Evolutionary conservation across 2,113 vertebrate genomes (phyloP).

Genomic region (Elephas maximus): DNA sequence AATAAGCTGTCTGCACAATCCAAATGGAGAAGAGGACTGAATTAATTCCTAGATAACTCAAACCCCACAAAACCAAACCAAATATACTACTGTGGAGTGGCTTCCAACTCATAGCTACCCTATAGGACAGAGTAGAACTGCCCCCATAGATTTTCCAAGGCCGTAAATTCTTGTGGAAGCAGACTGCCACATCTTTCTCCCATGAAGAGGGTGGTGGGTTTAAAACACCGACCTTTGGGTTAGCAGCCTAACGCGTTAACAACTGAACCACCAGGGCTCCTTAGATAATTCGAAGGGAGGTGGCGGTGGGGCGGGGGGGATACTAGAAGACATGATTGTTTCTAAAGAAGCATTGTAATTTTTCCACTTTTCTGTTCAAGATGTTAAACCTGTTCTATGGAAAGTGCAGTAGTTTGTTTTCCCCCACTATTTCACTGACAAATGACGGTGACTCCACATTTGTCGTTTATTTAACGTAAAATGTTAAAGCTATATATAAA

Average conservation of each 20-base stretch:
- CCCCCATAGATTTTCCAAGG: too few species aligned
- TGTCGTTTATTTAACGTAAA: conserved; percentile 15
- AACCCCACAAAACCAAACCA: too few species aligned
- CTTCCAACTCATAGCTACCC: too few species aligned
- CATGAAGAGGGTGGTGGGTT: too few species aligned
- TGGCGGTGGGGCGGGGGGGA: too few species aligned
- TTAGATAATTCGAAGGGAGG: not conserved
- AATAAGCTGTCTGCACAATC: not conserved
- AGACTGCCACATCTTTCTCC: too few species aligned
- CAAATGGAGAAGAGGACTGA: not conserved
- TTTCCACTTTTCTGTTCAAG: not conserved
- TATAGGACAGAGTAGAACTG: too few species aligned
- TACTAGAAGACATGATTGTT: not conserved
- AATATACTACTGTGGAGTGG: too few species aligned
- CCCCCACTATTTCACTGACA: not conserved
- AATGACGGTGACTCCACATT: not conserved
- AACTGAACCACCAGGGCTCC: too few species aligned
- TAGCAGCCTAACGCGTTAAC: too few species aligned
- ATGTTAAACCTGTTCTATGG: not conserved
- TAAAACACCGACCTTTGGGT: too few species aligned
- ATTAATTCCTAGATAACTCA: not conserved
- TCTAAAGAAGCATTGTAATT: not conserved
- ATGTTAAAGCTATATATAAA: conserved; percentile 53
- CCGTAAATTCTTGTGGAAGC: too few species aligned
- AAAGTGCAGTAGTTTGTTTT: not conserved